Evolutionary conservation across 2,113 vertebrate species (phyloP), one percentile per base, ranked within the genome.

Genomic region (Oxygymnocypris stewartii): DNA sequence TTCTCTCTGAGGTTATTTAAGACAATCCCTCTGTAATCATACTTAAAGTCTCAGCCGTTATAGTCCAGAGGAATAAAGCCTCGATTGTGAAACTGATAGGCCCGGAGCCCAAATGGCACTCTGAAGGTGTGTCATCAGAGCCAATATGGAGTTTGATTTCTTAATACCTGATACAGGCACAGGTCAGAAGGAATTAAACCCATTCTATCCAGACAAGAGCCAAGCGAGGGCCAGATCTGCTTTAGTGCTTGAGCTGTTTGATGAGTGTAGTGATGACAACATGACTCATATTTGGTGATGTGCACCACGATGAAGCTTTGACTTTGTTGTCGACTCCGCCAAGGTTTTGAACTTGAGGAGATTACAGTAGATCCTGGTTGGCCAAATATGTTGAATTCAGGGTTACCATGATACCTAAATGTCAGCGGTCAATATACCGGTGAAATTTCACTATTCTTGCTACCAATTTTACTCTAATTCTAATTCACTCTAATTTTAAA

Each of bases 71-170:
- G 82, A 86, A 90, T 91, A 93, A 92, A 89, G 88, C 84, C 65
- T 78, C 76, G 75, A 89, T 80, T 92, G 91, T 92, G 88, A 89
- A 83, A 73, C 80, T 16, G 90, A 93, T 91, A 91, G 90, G 87
- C 91, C 85, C 20, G 0, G 81, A 84, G 86, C 89, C 88, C 88
- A 88, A 88, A 90, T 61, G 77, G 74, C 84, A 90, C 87, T 90
- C 86, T 78, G 77, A 71, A 86, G 80, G 89, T 88, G 92, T 89
- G 80, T 89, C 86, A 85, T 82, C 35, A 84, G 84, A 87, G 86
- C 81, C 87, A 86, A 57, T 89, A 85, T 11, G 76, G 81, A 18
- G 76, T 91, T 83, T 76, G 80, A 69, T 90, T 91, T 92, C 84
- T 91, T 44, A 28, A 87, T 85, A 89, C 85, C 75, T 74, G 86